Conservation (phyloP, 53 echinoderm and acorn worm genomes). For the Astropecten irregularis region DNA sequence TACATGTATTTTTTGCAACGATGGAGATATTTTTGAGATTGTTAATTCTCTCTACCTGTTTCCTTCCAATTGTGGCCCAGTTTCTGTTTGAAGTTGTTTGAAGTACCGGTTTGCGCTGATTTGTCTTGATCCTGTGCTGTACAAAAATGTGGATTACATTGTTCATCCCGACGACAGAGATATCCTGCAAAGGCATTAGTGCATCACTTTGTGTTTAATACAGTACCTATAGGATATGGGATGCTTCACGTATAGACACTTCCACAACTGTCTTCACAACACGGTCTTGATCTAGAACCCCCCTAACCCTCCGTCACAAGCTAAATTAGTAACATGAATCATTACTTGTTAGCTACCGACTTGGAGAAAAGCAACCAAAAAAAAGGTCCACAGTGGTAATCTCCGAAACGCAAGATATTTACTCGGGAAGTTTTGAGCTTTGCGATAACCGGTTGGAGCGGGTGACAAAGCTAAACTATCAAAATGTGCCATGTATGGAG, state of each 20-base stretch:
- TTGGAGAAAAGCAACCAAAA: too few relatives aligned
- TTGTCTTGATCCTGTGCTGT: background rate
- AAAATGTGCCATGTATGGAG: too few relatives aligned
- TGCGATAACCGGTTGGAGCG: background rate
- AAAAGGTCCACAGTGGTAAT: too few relatives aligned
- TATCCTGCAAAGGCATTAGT: constrained; percentile 35
- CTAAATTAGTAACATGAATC: constrained; percentile 12
- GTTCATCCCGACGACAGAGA: constrained; percentile 38
- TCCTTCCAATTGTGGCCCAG: background rate
- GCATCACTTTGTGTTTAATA: too few relatives aligned
- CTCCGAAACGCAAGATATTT: background rate
- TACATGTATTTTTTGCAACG: too few relatives aligned
- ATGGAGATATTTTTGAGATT: constrained; percentile 17
- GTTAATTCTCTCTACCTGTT: background rate
- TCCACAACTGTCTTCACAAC: background rate
- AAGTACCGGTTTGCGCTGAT: background rate
- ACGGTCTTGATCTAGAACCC: background rate
- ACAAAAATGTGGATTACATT: constrained; percentile 40
- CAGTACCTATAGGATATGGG: too few relatives aligned
- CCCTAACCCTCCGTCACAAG: background rate
- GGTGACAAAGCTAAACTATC: too few relatives aligned
- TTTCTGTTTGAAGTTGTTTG: background rate
- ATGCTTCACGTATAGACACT: too few relatives aligned
- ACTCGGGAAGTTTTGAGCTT: constrained; percentile 11
- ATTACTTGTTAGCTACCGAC: background rate